These are phyloP conservation scores for Lithophane semibrunnea DNA, from an alignment of 2,888 invertebrate species.

Conservation along the genomic window DNA sequence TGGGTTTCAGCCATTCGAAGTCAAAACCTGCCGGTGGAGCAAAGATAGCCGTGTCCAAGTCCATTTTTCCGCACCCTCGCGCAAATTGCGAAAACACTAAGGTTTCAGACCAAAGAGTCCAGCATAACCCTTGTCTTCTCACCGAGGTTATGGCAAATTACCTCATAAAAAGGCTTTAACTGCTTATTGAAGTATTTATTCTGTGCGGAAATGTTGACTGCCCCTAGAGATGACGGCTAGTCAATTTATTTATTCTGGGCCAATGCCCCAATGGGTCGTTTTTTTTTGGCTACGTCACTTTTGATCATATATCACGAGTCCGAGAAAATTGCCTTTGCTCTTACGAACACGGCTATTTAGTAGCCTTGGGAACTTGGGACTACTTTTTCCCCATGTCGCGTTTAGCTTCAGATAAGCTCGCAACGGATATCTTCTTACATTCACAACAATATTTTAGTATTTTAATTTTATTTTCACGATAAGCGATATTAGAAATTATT, in stretches of 20 bases:
- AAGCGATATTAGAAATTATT: slow-evolving; percentile 15
- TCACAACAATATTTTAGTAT: neutral
- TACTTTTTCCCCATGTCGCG: neutral
- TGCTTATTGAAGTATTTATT: neutral
- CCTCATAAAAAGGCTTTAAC: neutral
- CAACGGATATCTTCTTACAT: neutral
- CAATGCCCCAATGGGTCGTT: neutral
- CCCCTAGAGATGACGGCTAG: neutral
- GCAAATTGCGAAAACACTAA: too few relatives aligned
- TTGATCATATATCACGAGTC: neutral
- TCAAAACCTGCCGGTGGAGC: too few relatives aligned
- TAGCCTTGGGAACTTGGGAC: neutral
- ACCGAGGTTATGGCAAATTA: neutral
- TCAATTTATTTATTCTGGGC: slow-evolving; percentile 12
- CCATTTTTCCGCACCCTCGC: too few relatives aligned
- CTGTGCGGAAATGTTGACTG: neutral
- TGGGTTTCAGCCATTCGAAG: too few relatives aligned
- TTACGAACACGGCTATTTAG: neutral
- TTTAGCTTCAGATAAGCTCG: neutral
- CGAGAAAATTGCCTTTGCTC: neutral
- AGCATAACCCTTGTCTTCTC: neutral
- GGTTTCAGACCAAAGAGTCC: too few relatives aligned
- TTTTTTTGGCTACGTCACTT: slow-evolving; percentile 4
- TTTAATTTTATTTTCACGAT: slow-evolving; percentile 9
- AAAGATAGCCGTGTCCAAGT: too few relatives aligned